Base-by-base conservation (phyloP, 2,797 vertebrate genomes). In the Acipenser ruthenus region DNA sequence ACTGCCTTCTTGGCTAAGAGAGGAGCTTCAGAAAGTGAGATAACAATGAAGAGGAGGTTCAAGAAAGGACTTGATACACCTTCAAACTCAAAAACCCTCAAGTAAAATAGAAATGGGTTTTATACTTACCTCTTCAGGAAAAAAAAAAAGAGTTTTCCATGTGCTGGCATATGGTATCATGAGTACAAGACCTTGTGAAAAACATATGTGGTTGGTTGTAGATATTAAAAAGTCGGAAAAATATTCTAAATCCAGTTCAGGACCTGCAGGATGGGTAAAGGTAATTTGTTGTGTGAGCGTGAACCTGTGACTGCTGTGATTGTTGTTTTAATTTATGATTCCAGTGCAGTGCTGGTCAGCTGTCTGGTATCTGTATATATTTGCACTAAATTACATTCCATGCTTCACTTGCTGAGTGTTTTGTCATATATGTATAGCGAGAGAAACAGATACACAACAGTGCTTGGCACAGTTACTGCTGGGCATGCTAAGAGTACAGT, bases 1-100 rank as follows among this genome's bases (percentile, higher is more conserved):
- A 1, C 83, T 99, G 69, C 96, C 96, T 7, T 93, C 96, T 0
- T 99, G 96, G 96, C 86, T 99, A 56, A 88, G 96, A 79, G 94
- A 99, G 76, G 96, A 99, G 75, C 89, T 99, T 6, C 96, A 97
- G 86, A 99, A 98, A 88, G 93, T 94, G 81, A 94, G 93, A 83
- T 90, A 88, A 82, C 86, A 74, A 51, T 65, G 68, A 70, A 68
- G 71, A 37, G 37, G 37, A 37, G 37, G 65, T 13, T 65, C 13
- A 6, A 65, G 67, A 48, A 62, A 68, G 64, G 71, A 72, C 63
- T 60, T 52, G 37, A 68, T 13, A 69, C 72, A 72, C 70, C 72
- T 74, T 75, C 60, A 72, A 62, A 63, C 67, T 37, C 37, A 5
- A 4, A 37, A 77, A 71, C 77, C 72, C 65, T 75, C 73, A 71